Percentiles rank a stretch among this genome's conserved stretches.
These are phyloP conservation scores for Babyrousa celebensis DNA, from an alignment of 2,797 vertebrate species.

Conservation along the genomic window DNA sequence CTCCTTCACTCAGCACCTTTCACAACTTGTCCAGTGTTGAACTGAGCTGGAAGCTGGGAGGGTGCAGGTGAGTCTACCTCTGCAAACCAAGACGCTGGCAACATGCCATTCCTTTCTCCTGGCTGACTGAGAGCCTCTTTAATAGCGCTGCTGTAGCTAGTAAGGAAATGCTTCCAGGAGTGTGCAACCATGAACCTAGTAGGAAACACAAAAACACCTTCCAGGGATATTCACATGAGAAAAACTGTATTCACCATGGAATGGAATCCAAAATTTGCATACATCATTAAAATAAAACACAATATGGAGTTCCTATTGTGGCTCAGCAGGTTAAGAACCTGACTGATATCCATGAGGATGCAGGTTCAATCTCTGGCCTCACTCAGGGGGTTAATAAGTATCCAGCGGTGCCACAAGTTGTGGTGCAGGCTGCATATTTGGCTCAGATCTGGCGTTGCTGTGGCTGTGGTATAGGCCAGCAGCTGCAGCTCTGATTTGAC, in stretches of 20 bases:
- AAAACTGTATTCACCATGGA: not conserved
- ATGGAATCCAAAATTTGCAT: conserved; percentile 3
- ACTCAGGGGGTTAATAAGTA: too few relatives aligned
- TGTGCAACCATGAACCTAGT: conserved; percentile 4
- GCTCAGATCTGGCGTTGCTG: too few relatives aligned
- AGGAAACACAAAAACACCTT: not conserved
- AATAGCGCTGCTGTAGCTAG: not conserved
- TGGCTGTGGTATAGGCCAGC: too few relatives aligned
- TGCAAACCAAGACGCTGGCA: conserved; percentile 10
- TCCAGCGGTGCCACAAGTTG: too few relatives aligned
- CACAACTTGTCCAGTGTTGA: not conserved
- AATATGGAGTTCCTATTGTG: too few relatives aligned
- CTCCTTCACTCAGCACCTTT: conserved; percentile 8
- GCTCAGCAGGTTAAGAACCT: too few relatives aligned
- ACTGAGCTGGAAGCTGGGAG: not conserved
- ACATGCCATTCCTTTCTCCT: not conserved
- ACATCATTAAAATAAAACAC: conserved; percentile 57
- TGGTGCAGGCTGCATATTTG: too few relatives aligned
- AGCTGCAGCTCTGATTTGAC: too few relatives aligned
- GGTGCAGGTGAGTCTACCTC: not conserved
- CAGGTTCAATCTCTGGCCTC: too few relatives aligned
- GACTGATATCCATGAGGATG: too few relatives aligned
- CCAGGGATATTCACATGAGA: not conserved
- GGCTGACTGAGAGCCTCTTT: not conserved
- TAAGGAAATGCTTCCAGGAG: conserved; percentile 3